A percentile compares a stretch with the other conserved stretches of the same genome.
Conservation (phyloP, 2,113 vertebrate genomes). For the Phyllopteryx taeniolatus region DNA sequence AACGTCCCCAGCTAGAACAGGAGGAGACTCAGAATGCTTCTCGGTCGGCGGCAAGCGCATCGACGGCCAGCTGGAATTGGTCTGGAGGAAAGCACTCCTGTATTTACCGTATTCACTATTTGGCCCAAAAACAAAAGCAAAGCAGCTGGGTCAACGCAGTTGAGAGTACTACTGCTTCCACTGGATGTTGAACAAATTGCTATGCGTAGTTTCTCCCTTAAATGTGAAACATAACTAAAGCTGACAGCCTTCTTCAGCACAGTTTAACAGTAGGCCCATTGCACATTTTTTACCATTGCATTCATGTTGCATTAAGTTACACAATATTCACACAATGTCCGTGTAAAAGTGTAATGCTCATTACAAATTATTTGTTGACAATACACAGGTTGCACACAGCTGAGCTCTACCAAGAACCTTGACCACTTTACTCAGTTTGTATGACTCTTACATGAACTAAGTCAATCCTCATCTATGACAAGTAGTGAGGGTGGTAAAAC, state of each 20-base stretch:
- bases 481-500: neutral
- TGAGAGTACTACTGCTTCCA: neutral
- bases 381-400: constrained; percentile 37
- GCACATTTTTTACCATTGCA: neutral
- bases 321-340: constrained; percentile 14
- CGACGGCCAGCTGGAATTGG: neutral
- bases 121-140: neutral
- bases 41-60: neutral
- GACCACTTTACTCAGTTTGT: constrained; percentile 13
- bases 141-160: neutral
- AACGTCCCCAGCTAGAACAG: too few species aligned
- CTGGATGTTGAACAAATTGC: neutral
- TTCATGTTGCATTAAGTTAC: constrained; percentile 23
- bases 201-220: constrained; percentile 2
- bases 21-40: too few species aligned
- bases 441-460: constrained; percentile 9
- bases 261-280: constrained; percentile 2
- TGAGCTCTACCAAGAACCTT: constrained; percentile 13
- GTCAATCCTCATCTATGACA: neutral
- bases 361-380: constrained; percentile 45
- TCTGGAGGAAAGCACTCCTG: too few species aligned
- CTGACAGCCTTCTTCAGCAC: neutral
- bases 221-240: neutral
- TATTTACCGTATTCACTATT: neutral
- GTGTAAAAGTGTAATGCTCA: constrained; percentile 26